A percentile compares a stretch with the other conserved stretches of the same genome.
Conservation (phyloP, 1,140 invertebrate species). For the Chironomus striatipennis region DNA sequence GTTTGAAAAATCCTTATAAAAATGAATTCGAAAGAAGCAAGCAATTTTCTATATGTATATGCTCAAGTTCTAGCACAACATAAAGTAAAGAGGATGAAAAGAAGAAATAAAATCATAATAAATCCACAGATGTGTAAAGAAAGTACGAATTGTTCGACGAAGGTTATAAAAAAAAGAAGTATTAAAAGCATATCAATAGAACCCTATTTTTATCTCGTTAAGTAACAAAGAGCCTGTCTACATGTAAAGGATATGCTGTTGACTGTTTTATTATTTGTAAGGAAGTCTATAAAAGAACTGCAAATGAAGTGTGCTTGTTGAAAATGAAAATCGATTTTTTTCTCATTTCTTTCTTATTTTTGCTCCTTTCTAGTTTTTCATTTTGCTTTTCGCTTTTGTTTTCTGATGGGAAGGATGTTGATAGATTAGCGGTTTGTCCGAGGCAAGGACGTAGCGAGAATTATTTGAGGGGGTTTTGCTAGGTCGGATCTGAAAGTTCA, state of each 20-base stretch:
- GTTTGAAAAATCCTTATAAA: too few relatives aligned
- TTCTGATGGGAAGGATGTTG: not conserved
- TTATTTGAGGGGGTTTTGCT: not conserved
- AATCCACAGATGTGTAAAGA: constrained; percentile 1
- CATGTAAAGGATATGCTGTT: not conserved
- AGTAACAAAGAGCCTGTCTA: constrained; percentile 4
- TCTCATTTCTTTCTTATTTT: too few relatives aligned
- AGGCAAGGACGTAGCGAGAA: not conserved
- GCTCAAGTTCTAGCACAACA: too few relatives aligned
- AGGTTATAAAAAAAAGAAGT: not conserved
- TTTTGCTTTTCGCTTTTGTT: not conserved
- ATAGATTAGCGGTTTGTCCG: not conserved
- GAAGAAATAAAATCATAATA: constrained; percentile 1
- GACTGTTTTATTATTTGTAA: not conserved
- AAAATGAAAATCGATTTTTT: too few relatives aligned
- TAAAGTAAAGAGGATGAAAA: not conserved
- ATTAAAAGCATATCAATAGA: constrained; percentile 4
- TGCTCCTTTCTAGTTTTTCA: not conserved
- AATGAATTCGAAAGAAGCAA: not conserved
- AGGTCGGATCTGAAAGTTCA: too few relatives aligned
- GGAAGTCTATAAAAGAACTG: not conserved
- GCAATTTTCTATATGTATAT: not conserved
- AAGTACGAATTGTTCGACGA: not conserved
- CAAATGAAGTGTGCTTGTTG: not conserved
- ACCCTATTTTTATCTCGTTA: constrained; percentile 8